A percentile compares a stretch with the other conserved stretches of the same genome.
These are phyloP conservation scores for Dromas ardeola DNA, from an alignment of 2,113 vertebrate genomes.

Conservation along the genomic window DNA sequence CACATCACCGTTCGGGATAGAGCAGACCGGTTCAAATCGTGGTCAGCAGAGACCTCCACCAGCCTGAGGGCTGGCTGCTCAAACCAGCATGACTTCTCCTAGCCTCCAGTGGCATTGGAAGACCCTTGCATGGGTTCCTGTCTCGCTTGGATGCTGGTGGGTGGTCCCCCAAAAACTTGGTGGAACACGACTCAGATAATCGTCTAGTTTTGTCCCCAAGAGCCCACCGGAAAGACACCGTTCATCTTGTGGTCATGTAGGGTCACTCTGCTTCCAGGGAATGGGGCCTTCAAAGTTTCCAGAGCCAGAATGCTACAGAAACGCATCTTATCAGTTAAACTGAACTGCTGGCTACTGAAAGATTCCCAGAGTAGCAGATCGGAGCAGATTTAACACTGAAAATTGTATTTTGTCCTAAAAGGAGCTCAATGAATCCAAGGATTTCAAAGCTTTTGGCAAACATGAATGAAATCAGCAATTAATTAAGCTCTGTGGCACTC, in stretches of 20 bases:
- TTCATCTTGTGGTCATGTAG: not conserved
- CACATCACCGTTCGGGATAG: not conserved
- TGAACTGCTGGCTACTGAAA: not conserved
- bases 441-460: conserved; percentile 57
- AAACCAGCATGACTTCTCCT: not conserved
- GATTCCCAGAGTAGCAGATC: conserved; percentile 1
- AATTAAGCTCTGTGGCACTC: conserved; percentile 20
- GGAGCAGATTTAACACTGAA: conserved; percentile 5
- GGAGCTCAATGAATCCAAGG: conserved; percentile 26
- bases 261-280: not conserved
- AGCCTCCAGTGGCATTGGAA: not conserved
- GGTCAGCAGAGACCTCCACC: not conserved
- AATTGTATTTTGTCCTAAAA: conserved; percentile 42
- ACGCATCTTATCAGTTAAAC: not conserved
- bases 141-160: not conserved
- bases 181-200: not conserved
- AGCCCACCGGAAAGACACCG: not conserved
- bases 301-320: not conserved
- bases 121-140: not conserved
- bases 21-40: fast-evolving
- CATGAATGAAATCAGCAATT: conserved; percentile 47
- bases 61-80: not conserved
- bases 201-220: not conserved
- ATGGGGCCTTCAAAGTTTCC: not conserved
- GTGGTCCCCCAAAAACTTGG: fast-evolving